A percentile compares a stretch with the other conserved stretches of the same genome.
Conservation (phyloP, 2,113 vertebrate species). For the Rhombomys opimus region DNA sequence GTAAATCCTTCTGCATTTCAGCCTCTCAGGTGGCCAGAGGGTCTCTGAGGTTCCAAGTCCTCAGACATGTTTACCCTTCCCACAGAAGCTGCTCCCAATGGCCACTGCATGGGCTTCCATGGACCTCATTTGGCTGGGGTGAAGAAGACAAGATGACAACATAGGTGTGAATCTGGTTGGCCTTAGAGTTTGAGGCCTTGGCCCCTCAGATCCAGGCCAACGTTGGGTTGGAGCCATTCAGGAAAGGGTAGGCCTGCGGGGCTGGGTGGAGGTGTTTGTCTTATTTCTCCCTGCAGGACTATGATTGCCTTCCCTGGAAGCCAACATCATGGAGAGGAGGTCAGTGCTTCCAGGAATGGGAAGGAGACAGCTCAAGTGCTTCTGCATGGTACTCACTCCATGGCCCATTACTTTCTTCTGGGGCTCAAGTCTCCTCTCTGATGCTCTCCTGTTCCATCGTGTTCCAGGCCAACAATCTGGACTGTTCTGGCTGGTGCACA, state of each 20-base stretch:
- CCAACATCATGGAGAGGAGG: background rate
- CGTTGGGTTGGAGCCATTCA: background rate
- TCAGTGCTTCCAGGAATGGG: background rate
- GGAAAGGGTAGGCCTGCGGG: background rate
- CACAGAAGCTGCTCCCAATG: too few relatives aligned
- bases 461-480: background rate
- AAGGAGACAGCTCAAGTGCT: background rate
- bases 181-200: background rate
- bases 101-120: rapidly evolving
- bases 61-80: background rate
- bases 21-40: background rate
- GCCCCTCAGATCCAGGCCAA: background rate
- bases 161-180: background rate
- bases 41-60: background rate
- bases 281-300: background rate
- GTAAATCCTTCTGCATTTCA: background rate
- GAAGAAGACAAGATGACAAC: background rate
- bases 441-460: background rate
- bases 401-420: background rate
- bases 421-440: too few relatives aligned
- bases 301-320: background rate
- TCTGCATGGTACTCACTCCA: background rate
- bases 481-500: background rate
- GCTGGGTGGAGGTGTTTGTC: background rate
- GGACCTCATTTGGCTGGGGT: background rate